Percentiles rank a stretch among this genome's conserved stretches.
Evolutionary conservation across 2,113 vertebrate genomes (phyloP).

Genomic region (Syngnathoides biaculeatus): DNA sequence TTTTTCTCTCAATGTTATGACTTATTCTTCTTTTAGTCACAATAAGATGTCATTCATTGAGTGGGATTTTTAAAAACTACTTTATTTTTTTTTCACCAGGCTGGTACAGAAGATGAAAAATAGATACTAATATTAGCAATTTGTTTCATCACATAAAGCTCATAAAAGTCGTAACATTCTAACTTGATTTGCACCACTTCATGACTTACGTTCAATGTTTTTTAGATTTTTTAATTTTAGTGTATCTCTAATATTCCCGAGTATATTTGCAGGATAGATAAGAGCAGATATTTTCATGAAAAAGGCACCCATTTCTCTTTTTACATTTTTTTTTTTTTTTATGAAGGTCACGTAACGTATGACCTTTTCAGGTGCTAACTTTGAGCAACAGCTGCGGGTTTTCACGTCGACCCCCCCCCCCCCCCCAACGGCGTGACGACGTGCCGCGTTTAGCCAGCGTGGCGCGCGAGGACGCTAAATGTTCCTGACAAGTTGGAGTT

Average conservation of each 20-base stretch:
- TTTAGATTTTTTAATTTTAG: too few species aligned
- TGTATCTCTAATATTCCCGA: too few species aligned
- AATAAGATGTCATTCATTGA: too few species aligned
- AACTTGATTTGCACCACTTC: neutral
- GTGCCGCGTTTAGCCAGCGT: slow-evolving; percentile 68
- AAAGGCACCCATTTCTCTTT: too few species aligned
- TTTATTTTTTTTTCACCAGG: neutral
- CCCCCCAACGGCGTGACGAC: slow-evolving; percentile 22
- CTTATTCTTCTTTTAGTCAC: neutral
- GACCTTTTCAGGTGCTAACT: slow-evolving; percentile 3
- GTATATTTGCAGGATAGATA: too few species aligned
- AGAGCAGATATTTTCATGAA: too few species aligned
- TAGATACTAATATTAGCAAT: neutral
- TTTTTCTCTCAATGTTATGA: neutral
- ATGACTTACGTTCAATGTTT: too few species aligned
- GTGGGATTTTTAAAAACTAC: neutral
- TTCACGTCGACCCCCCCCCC: slow-evolving; percentile 33
- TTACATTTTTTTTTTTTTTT: too few species aligned
- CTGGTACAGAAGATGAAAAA: neutral
- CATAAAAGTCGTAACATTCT: neutral
- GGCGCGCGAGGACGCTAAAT: slow-evolving; percentile 78
- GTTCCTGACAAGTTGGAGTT: slow-evolving; percentile 89
- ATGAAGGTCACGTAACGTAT: too few species aligned
- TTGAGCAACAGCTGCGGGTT: slow-evolving; percentile 40
- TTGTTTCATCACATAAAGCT: neutral